phyloP scores from a whole-genome alignment of 2,797 vertebrate genomes.

The Luscinia luscinia region DNA sequence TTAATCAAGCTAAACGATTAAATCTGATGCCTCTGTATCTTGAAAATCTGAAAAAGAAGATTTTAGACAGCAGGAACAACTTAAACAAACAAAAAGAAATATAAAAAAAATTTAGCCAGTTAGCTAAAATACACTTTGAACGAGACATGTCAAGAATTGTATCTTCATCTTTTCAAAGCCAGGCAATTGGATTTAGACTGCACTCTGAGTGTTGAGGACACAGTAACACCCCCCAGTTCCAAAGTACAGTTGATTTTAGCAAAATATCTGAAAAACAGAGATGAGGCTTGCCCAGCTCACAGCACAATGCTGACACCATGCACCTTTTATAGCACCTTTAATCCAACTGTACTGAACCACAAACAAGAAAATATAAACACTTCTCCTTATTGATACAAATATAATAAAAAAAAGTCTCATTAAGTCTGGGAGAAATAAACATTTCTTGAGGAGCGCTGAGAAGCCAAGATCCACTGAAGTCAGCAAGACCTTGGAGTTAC shows the following conservation, averaged over 20 bases:
- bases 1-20: background rate
- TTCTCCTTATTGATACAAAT: background rate
- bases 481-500: background rate
- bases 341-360: background rate
- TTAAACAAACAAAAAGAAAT: background rate
- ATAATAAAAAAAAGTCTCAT: conserved; percentile 40
- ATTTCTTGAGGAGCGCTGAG: background rate
- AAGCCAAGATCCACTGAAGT: background rate
- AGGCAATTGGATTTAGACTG: background rate
- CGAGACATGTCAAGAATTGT: background rate
- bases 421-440: background rate
- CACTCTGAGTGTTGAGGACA: background rate
- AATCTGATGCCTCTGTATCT: background rate
- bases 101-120: background rate
- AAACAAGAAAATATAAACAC: background rate
- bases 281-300: background rate
- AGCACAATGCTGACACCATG: background rate
- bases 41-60: background rate
- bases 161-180: background rate
- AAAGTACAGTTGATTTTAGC: background rate
- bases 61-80: background rate
- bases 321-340: background rate
- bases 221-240: background rate
- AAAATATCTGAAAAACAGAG: background rate
- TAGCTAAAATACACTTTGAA: background rate